Base-by-base conservation (phyloP, 2,888 invertebrate species). In the Drosophila subquinaria region DNA sequence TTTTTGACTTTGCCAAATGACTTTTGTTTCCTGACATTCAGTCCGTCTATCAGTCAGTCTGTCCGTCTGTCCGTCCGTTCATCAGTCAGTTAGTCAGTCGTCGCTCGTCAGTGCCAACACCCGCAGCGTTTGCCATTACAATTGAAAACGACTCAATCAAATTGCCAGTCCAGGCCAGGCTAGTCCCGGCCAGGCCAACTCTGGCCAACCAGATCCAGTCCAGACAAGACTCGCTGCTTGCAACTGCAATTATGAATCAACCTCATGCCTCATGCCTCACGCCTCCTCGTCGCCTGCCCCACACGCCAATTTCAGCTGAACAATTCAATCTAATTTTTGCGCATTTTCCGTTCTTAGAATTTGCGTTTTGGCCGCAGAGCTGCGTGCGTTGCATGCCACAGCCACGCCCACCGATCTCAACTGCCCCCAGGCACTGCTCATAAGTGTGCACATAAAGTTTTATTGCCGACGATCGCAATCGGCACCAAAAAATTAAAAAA, bases 111-210 rank as follows among this genome's bases (percentile, higher is more conserved):
- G 82, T 87, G 78, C 82, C 88, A 88, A 89, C 89, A 73, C 89
- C 84, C 84, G 88, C 84, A 80, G 84, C 86, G 79, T 63, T 88
- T 79, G 75, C 74, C 71, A 87, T 87, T 82, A 69, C 87, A 87
- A 89, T 87, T 87, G 89, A 82, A 82, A 87, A 87, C 87, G 76
- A 87, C 89, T 87, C 87, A 89, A 87, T 87, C 87, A 87, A 89
- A 87, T 85, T 87, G 82, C 82, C 69, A 64, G 82, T 66, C 53
- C 47, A 33, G 35, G 11, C 47, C 35, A 27, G 27, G 20, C 20
- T 6, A 9, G 10, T 10, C 17, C 38, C 6, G 50, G 45, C 51
- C 47, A 30, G 27, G 17, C 11, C 30, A 69, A 43, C 57, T 75
- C 43, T 35, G 38, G 51, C 59, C 47, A 78, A 74, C 59, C 47